Evolutionary conservation across 2,113 vertebrate species (phyloP).

Genomic region (Macaca nemestrina): DNA sequence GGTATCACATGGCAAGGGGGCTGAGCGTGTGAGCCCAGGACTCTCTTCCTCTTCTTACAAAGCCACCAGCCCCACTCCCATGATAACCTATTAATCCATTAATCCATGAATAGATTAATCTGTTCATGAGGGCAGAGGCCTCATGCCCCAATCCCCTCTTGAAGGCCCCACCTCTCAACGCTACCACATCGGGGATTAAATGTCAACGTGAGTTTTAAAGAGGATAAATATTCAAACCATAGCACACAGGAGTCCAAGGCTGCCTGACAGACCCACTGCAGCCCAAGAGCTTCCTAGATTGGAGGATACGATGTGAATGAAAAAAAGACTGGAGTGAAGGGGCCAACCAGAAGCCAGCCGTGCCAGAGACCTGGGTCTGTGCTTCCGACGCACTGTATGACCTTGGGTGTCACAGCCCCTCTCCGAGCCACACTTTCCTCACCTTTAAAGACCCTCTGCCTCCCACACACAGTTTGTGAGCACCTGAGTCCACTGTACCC

Average conservation of each 20-base stretch:
- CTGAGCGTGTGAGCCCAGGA: not conserved
- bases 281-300: not conserved
- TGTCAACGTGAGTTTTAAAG: not conserved
- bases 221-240: not conserved
- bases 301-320: not conserved
- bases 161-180: not conserved
- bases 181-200: not conserved
- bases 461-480: not conserved
- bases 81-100: not conserved
- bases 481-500: not conserved
- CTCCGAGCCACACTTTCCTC: not conserved
- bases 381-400: rapidly evolving
- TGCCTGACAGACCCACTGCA: rapidly evolving
- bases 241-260: not conserved
- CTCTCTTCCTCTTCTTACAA: not conserved
- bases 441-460: not conserved
- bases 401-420: too few species aligned
- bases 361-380: not conserved
- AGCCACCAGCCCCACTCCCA: not conserved
- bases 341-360: not conserved
- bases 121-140: not conserved
- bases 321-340: not conserved
- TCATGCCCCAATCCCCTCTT: not conserved
- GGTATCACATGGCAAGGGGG: not conserved
- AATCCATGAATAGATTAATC: not conserved